Evolutionary conservation across 2,888 invertebrate species (phyloP), one percentile per base, ranked within the genome.

Genomic region (Sthenelais limicola): DNA sequence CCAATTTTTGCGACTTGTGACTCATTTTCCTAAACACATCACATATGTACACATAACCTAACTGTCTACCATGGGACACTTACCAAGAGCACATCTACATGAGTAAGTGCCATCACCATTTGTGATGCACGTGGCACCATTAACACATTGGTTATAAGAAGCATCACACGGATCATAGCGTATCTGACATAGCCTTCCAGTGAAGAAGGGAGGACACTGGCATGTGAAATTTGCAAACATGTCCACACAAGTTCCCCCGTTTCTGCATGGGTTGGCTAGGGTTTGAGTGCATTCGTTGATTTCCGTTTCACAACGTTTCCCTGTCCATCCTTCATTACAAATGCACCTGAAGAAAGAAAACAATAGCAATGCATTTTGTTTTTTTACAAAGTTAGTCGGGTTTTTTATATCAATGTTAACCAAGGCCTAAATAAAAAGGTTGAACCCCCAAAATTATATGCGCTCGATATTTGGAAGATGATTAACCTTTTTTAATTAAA

Each of bases 121-220:
- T 12, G 72, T 72, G n/a, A 21, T 12, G 28, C 74, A 74, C 15
- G 47, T 38, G n/a, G 72, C 68, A 3, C 35, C 48, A n/a, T 38
- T 21, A 15, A 30, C 30, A 32, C 74, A 74, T 5, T 30, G 70
- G 43, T 72, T 33, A 49, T 72, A 15, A 2, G 21, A 32, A 26
- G 9, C 18, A 43, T 38, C 72, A 54, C 75, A 75, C 21, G 73
- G 75, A 47, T 75, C 74, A 58, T 58, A 73, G 38, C 15, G 15
- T 15, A 33, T 24, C 35, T 75, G 71, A 38, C 75, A 75, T 35
- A 62, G 52, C 1, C 28, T 28, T 2, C 75, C 75, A 9, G 71
- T 75, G 68, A 32, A 74, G 54, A 71, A 71, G 15, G 74, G 68
- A 3, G 56, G 28, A 67, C 75, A 75, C 28, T 62, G 43, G 26